These are phyloP conservation scores for Gnathonemus echidnorhynchus DNA, from an alignment of 2,113 vertebrate genomes.

Conservation along the genomic window DNA sequence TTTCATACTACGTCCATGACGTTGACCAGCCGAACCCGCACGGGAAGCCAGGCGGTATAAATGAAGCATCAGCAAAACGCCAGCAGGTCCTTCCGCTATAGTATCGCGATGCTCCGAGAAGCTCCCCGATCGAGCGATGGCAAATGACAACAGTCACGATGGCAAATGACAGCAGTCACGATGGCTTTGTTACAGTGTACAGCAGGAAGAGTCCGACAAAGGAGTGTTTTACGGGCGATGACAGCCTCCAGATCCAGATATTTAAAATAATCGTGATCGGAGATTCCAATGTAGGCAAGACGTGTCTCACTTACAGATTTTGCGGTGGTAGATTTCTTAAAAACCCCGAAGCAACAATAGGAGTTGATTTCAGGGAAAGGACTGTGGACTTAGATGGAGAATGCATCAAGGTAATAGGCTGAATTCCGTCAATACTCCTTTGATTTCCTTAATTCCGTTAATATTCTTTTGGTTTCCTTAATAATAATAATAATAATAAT, in stretches of 20 bases:
- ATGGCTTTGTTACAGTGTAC: slow-evolving; percentile 46
- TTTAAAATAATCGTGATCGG: slow-evolving; percentile 67
- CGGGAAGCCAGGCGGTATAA: neutral
- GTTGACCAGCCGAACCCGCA: neutral
- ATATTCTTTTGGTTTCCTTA: neutral
- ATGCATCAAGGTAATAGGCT: slow-evolving; percentile 52
- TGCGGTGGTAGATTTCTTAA: slow-evolving; percentile 59
- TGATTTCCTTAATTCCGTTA: neutral
- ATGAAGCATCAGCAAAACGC: neutral
- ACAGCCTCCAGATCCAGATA: slow-evolving; percentile 36
- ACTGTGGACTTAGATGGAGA: slow-evolving; percentile 56
- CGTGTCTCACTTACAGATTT: slow-evolving; percentile 61
- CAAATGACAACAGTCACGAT: slow-evolving; percentile 56
- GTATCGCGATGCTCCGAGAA: slow-evolving; percentile 50
- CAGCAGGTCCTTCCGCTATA: neutral
- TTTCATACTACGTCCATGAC: neutral
- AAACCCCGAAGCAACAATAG: slow-evolving; percentile 64
- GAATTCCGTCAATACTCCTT: neutral
- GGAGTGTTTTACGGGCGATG: slow-evolving; percentile 37
- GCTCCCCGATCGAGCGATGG: slow-evolving; percentile 45
- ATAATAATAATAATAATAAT: neutral
- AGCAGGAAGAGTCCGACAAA: slow-evolving; percentile 38
- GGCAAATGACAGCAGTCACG: slow-evolving; percentile 56
- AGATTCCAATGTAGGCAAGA: slow-evolving; percentile 63
- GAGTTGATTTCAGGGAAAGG: slow-evolving; percentile 64